These are phyloP conservation scores for Platyrinchus mystaceus DNA, from an alignment of 2,797 vertebrate species.

Conservation along the genomic window DNA sequence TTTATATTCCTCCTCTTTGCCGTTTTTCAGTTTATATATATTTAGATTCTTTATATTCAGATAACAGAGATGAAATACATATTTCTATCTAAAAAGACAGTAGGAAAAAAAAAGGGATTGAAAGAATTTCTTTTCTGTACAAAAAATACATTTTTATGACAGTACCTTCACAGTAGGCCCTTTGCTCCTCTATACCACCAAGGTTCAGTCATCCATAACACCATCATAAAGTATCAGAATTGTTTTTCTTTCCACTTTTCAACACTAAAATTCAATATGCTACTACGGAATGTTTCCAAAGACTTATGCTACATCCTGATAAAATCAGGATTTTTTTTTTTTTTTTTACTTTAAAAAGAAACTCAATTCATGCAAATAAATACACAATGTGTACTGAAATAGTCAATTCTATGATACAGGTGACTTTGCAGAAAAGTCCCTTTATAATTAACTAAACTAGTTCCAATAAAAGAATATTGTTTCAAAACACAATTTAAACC, in stretches of 20 bases:
- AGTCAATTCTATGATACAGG: slow-evolving; percentile 14
- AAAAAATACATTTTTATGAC: slow-evolving; percentile 62
- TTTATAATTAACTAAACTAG: slow-evolving; percentile 37
- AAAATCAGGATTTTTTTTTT: neutral
- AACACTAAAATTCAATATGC: neutral
- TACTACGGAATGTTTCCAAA: slow-evolving; percentile 42
- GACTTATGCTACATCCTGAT: neutral
- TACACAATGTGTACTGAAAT: slow-evolving; percentile 29
- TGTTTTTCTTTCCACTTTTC: neutral
- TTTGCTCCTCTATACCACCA: slow-evolving; percentile 20
- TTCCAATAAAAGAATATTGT: slow-evolving; percentile 40
- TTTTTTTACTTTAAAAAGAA: slow-evolving; percentile 30
- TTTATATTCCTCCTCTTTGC: slow-evolving; percentile 26
- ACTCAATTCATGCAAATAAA: slow-evolving; percentile 50
- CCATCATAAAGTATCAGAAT: neutral
- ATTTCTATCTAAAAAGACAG: slow-evolving; percentile 52
- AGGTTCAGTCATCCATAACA: slow-evolving; percentile 27
- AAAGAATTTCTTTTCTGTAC: slow-evolving; percentile 47
- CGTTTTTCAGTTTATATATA: neutral
- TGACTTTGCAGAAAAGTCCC: slow-evolving; percentile 7
- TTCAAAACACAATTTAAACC: slow-evolving; percentile 33
- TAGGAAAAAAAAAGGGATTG: slow-evolving; percentile 37
- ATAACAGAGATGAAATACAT: slow-evolving; percentile 30
- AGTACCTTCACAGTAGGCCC: slow-evolving; percentile 35
- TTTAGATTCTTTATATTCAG: slow-evolving; percentile 45